A percentile compares a stretch with the other conserved stretches of the same genome.
Evolutionary conservation across 1,140 invertebrate genomes (phyloP).

Genomic region (Propsilocerus akamusi): DNA sequence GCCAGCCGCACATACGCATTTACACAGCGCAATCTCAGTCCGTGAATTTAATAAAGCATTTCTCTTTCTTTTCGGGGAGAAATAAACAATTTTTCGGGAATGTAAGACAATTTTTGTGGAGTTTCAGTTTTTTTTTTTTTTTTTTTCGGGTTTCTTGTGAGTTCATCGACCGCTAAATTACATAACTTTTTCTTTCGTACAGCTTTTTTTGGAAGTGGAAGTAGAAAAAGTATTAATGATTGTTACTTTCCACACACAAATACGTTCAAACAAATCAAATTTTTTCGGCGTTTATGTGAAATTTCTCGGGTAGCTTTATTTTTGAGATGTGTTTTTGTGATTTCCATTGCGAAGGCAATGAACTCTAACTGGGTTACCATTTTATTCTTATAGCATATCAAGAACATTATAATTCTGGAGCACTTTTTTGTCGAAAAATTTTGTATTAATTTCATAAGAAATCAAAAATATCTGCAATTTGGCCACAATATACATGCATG

Average conservation of each 20-base stretch:
- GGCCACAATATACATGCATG: not conserved
- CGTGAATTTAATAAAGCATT: not conserved
- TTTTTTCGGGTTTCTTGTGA: not conserved
- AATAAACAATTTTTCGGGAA: not conserved
- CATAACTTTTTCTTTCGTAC: constrained; percentile 3
- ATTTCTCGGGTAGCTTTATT: not conserved
- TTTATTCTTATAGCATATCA: too few species aligned
- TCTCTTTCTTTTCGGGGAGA: not conserved
- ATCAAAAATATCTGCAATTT: not conserved
- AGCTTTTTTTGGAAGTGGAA: not conserved
- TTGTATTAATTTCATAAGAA: not conserved
- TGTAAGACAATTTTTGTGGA: not conserved
- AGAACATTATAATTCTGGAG: too few species aligned
- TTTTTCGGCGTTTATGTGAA: not conserved
- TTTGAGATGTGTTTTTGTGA: not conserved
- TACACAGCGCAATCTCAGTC: not conserved
- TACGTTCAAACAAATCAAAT: not conserved
- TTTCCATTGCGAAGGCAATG: not conserved
- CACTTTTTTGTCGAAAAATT: not conserved
- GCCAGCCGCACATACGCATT: too few species aligned
- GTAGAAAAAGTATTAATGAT: not conserved
- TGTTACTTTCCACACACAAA: not conserved
- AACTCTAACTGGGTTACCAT: not conserved
- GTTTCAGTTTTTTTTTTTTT: not conserved
- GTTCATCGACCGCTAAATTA: not conserved